Conservation (phyloP, 1,140 invertebrate genomes). For the Berghia stephanieae region DNA sequence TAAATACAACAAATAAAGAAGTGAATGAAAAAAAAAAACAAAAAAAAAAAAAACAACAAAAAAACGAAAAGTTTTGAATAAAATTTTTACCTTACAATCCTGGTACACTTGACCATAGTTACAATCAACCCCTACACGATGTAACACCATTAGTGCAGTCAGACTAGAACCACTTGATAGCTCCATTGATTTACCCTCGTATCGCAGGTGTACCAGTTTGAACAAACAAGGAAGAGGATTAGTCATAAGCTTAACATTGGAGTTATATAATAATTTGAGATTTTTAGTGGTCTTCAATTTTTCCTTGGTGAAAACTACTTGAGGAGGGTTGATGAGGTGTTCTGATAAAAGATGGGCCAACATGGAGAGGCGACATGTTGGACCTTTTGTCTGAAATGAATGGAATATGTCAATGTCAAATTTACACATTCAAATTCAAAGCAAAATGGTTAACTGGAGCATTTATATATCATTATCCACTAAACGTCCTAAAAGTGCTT, state of each 20-base stretch:
- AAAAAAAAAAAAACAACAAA: neutral
- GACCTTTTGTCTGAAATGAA: slow-evolving; percentile 13
- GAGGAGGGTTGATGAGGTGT: slow-evolving; percentile 34
- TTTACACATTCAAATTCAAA: no score
- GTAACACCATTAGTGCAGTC: slow-evolving; percentile 34
- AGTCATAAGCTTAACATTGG: slow-evolving; percentile 46
- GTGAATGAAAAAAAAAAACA: no score
- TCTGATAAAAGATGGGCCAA: slow-evolving; percentile 32
- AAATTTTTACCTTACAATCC: slow-evolving; percentile 28
- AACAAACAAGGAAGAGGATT: slow-evolving; percentile 62
- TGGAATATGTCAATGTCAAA: no score
- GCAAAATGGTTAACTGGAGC: no score
- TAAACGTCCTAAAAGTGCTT: no score
- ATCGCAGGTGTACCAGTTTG: slow-evolving; percentile 47
- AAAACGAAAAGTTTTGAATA: neutral
- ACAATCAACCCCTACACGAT: slow-evolving; percentile 36
- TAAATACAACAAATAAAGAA: neutral
- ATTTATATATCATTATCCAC: no score
- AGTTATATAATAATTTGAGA: neutral
- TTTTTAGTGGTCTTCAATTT: slow-evolving; percentile 72
- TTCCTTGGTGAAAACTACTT: slow-evolving; percentile 70
- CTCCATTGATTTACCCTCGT: no score
- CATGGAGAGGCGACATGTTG: slow-evolving; percentile 31
- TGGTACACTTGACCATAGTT: slow-evolving; percentile 18
- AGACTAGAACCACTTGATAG: no score